Evolutionary conservation across 2,888 invertebrate genomes (phyloP).

Genomic region (Proisotoma minuta): DNA sequence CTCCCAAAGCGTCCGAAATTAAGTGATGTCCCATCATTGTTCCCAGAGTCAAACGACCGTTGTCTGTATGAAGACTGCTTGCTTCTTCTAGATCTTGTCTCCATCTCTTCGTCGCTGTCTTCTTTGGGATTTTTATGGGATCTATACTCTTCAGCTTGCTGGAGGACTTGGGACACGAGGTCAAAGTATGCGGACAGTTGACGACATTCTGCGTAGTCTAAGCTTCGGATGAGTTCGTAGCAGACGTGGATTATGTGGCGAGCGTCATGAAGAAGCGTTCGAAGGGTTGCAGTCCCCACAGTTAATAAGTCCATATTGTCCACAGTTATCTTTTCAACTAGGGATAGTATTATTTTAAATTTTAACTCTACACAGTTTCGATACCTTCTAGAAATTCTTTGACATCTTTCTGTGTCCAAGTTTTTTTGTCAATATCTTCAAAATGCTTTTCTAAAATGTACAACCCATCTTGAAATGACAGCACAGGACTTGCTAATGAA

Average conservation of each 20-base stretch:
- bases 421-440: not conserved
- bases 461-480: constrained; percentile 5
- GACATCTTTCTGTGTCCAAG: not conserved
- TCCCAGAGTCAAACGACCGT: too few species aligned
- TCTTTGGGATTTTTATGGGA: constrained; percentile 7
- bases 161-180: not conserved
- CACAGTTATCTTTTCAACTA: constrained; percentile 25
- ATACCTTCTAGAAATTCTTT: not conserved
- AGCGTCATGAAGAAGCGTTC: constrained; percentile 22
- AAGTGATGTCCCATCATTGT: too few species aligned
- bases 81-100: not conserved
- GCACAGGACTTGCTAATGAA: too few species aligned
- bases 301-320: constrained; percentile 24
- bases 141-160: not conserved
- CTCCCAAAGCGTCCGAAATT: not conserved
- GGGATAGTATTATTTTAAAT: constrained; percentile 2
- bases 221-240: constrained; percentile 20
- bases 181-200: constrained; percentile 15
- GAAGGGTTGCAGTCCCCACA: constrained; percentile 14
- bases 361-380: not conserved
- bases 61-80: too few species aligned
- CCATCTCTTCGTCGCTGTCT: not conserved
- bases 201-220: constrained; percentile 23
- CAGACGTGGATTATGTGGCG: constrained; percentile 22
- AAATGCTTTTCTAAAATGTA: not conserved